A percentile compares a stretch with the other conserved stretches of the same genome.
These are phyloP conservation scores for Perdita meconis DNA, from an alignment of 2,888 invertebrate species.

Conservation along the genomic window DNA sequence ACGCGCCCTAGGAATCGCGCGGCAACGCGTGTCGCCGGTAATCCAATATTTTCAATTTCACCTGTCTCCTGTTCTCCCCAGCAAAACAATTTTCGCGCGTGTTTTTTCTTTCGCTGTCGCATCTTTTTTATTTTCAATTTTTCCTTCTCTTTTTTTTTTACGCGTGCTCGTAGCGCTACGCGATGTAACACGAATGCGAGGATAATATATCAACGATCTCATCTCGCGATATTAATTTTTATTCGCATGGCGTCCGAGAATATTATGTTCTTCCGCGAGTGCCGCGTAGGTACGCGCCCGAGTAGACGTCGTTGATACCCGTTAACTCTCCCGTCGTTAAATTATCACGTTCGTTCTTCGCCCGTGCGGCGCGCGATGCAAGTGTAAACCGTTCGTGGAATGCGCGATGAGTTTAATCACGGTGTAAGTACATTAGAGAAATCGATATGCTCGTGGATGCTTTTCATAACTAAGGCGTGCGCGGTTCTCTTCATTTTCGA, in stretches of 20 bases:
- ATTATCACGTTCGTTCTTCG: constrained; percentile 55
- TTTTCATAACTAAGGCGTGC: not conserved
- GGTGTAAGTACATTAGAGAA: constrained; percentile 51
- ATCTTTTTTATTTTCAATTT: constrained; percentile 2
- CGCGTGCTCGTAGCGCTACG: not conserved
- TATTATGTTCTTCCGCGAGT: not conserved
- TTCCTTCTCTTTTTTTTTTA: not conserved
- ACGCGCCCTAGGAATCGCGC: constrained; percentile 17
- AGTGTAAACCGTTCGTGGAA: constrained; percentile 38
- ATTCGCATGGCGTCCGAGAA: too few species aligned
- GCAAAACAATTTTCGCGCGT: constrained; percentile 45
- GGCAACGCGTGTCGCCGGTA: constrained; percentile 25
- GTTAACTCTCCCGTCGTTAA: constrained; percentile 41
- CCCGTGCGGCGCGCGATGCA: constrained; percentile 2
- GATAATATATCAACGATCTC: not conserved
- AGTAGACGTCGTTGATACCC: constrained; percentile 17
- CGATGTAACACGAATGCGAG: not conserved
- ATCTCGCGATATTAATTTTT: not conserved
- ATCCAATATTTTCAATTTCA: constrained; percentile 50
- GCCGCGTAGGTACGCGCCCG: not conserved
- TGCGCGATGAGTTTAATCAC: constrained; percentile 58
- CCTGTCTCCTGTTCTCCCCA: constrained; percentile 22
- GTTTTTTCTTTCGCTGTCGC: constrained; percentile 22
- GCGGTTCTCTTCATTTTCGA: not conserved
- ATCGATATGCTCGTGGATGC: constrained; percentile 43